phyloP scores from a whole-genome alignment of 2,797 vertebrate genomes.

The Poecilia gillii region DNA sequence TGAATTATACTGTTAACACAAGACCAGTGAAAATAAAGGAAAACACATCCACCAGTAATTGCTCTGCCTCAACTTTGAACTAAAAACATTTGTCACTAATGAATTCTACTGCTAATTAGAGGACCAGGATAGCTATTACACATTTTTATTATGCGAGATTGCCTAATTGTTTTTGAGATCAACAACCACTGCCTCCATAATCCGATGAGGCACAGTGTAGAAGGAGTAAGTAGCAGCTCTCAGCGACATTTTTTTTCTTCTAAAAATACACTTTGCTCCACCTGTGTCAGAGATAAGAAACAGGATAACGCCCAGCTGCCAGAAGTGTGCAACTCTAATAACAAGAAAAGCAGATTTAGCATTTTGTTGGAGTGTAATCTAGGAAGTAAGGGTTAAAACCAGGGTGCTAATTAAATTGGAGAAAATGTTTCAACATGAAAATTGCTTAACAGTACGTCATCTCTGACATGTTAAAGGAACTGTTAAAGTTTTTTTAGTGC shows the following conservation, averaged over 20 bases:
- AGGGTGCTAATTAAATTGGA: conserved; percentile 64
- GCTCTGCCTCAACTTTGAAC: not conserved
- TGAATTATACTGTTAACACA: not conserved
- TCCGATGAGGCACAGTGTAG: not conserved
- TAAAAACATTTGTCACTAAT: not conserved
- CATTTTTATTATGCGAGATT: not conserved
- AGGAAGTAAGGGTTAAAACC: conserved; percentile 49
- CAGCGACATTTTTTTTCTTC: not conserved
- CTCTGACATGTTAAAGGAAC: conserved; percentile 36
- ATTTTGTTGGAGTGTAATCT: conserved; percentile 37
- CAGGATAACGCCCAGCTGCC: not conserved
- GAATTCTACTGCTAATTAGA: not conserved
- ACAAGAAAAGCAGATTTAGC: conserved; percentile 6
- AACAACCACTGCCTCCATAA: not conserved
- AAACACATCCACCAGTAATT: not conserved
- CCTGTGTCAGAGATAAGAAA: not conserved
- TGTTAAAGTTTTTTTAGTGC: conserved; percentile 15
- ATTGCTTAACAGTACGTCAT: conserved; percentile 59
- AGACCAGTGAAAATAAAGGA: not conserved
- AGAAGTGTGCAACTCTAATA: not conserved
- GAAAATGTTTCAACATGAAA: conserved; percentile 60
- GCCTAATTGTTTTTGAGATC: not conserved
- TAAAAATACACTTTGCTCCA: not conserved
- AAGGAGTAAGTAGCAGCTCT: not conserved
- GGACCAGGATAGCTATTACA: not conserved